Conservation (phyloP, 2,797 vertebrate species). For the Urocyon cinereoargenteus region DNA sequence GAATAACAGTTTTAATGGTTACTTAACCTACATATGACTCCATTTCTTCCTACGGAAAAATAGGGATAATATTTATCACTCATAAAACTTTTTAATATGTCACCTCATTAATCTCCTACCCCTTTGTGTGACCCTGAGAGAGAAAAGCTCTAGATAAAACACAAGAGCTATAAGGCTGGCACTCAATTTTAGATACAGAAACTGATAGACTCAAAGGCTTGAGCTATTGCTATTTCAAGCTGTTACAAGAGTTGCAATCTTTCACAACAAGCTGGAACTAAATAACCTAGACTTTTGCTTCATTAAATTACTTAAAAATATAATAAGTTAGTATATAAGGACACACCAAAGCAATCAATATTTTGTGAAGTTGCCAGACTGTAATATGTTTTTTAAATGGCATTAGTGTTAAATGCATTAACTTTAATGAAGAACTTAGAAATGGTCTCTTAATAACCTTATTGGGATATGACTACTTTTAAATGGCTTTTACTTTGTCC, state of each 20-base stretch:
- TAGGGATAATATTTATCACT: constrained; percentile 73
- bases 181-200: constrained; percentile 55
- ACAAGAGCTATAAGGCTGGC: background rate
- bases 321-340: constrained; percentile 19
- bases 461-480: constrained; percentile 54
- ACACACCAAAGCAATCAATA: constrained; percentile 42
- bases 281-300: constrained; percentile 40
- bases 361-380: constrained; percentile 36
- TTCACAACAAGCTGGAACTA: constrained; percentile 44
- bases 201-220: background rate
- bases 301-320: constrained; percentile 48
- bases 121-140: constrained; percentile 50
- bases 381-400: constrained; percentile 56
- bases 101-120: constrained; percentile 73
- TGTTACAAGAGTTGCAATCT: background rate
- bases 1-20: constrained; percentile 73
- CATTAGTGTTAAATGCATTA: constrained; percentile 62
- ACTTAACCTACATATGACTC: constrained; percentile 81
- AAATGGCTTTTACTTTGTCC: constrained; percentile 75
- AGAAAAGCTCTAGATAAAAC: constrained; percentile 54
- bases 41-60: constrained; percentile 68
- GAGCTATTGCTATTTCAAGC: constrained; percentile 46
- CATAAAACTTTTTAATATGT: constrained; percentile 75
- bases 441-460: constrained; percentile 68
- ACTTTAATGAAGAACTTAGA: constrained; percentile 71